Evolutionary conservation across 1,140 invertebrate species (phyloP), one percentile per base, ranked within the genome.

Genomic region (Chymomyza costata): DNA sequence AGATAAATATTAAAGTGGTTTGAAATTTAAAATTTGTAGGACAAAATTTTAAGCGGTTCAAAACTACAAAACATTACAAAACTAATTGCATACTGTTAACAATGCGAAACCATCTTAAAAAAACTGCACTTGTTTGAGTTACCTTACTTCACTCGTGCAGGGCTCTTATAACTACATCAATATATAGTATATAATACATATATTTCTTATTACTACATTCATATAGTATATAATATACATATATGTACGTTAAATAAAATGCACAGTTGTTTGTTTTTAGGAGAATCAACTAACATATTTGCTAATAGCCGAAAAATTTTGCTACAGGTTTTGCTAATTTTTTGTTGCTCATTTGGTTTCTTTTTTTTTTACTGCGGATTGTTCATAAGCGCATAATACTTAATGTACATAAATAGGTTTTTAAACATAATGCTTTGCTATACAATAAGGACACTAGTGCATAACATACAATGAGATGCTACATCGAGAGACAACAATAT

Each of bases 381-480:
- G 62, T 58, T 51, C 51, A 53, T 58, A 55, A n/a, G n/a, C 51
- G 61, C 62, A 46, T 74, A 74, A 74, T 74, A 74, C 70, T 74
- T 71, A 39, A 64, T 48, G 51, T 44, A 46, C 35, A 41, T 48
- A 19, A 18, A 39, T 34, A 56, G 17, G 45, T n/a, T 13, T 19
- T 31, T 32, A 39, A 19, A 28, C 43, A 19, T 21, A 28, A 37
- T 40, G 62, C 46, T 50, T 52, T 13, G 40, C 38, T 53, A 55
- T 61, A 61, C 52, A 60, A 69, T 58, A 78, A 78, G 71, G 71
- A 71, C 73, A 78, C 69, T 38, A 74, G 58, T 73, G 63, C 61
- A 64, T 51, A 63, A 73, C 59, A 66, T 67, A 58, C 19, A 40
- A 21, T 49, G 40, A 62, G 54, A 63, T 37, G 50, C 49, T 32